These are phyloP conservation scores for Perccottus glenii DNA, from an alignment of 2,113 vertebrate species.

Conservation along the genomic window DNA sequence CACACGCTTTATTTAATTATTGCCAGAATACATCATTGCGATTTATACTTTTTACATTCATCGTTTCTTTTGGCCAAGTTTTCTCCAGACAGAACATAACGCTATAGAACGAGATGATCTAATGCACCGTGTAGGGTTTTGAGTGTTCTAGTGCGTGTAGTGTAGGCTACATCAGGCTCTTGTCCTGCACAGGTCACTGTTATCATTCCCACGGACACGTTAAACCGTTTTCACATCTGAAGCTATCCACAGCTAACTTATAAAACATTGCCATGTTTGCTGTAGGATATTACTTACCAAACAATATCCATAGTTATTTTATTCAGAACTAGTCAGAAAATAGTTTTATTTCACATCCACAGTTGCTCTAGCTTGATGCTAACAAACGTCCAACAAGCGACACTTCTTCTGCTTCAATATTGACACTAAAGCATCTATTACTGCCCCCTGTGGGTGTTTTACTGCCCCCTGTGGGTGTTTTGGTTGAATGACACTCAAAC, in stretches of 20 bases:
- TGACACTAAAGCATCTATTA: neutral
- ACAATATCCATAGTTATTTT: constrained; percentile 61
- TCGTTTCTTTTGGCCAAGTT: too few species aligned
- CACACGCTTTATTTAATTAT: too few species aligned
- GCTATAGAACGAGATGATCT: too few species aligned
- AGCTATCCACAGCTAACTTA: neutral
- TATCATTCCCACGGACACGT: too few species aligned
- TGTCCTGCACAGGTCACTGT: too few species aligned
- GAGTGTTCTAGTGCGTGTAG: too few species aligned
- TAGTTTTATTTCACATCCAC: neutral
- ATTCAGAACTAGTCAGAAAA: neutral
- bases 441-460: constrained; percentile 50
- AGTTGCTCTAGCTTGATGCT: neutral
- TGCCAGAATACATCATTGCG: too few species aligned
- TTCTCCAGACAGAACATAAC: too few species aligned
- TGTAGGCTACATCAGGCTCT: too few species aligned
- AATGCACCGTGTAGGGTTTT: too few species aligned
- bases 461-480: constrained; percentile 49
- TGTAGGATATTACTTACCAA: constrained; percentile 58
- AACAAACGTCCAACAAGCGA: constrained; percentile 6
- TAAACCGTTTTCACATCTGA: too few species aligned
- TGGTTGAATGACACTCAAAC: neutral
- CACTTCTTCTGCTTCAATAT: constrained; percentile 26
- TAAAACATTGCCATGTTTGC: neutral
- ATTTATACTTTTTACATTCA: too few species aligned